Percentiles rank a stretch among this genome's conserved stretches.
Evolutionary conservation across 1,140 invertebrate genomes (phyloP).

Genomic region (Drosophila murphyi): DNA sequence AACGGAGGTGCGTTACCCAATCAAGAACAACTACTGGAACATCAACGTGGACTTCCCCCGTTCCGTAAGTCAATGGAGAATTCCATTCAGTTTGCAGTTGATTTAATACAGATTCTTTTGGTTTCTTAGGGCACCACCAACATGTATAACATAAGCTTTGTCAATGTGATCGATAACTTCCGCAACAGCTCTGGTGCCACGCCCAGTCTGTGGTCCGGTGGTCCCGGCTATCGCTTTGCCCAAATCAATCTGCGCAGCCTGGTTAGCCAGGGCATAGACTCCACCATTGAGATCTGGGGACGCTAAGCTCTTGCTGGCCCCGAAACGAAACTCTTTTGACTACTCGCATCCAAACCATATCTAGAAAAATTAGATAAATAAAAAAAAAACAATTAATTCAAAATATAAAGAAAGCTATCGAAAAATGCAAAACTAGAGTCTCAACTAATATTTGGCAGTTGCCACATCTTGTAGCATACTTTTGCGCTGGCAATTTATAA

Average conservation of each 20-base stretch:
- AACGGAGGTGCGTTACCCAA: constrained; percentile 51
- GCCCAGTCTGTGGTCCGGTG: constrained; percentile 60
- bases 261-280: constrained; percentile 62
- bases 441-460: background rate
- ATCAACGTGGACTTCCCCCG: constrained; percentile 61
- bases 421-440: background rate
- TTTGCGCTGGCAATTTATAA: background rate
- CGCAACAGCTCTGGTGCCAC: constrained; percentile 68
- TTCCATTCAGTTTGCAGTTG: background rate
- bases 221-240: constrained; percentile 49
- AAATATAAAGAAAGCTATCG: background rate
- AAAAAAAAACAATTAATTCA: background rate
- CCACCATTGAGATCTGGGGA: constrained; percentile 73
- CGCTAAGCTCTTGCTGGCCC: constrained; percentile 20
- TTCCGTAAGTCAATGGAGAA: constrained; percentile 49
- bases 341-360: background rate
- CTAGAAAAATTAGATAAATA: constrained; percentile 4
- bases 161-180: constrained; percentile 73
- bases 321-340: background rate
- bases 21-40: constrained; percentile 66
- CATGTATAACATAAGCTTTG: constrained; percentile 49
- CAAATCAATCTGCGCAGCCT: constrained; percentile 58
- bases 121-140: constrained; percentile 48
- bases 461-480: background rate
- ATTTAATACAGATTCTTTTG: background rate